Conservation (phyloP, 2,888 invertebrate species). For the Epinotia demarniana region DNA sequence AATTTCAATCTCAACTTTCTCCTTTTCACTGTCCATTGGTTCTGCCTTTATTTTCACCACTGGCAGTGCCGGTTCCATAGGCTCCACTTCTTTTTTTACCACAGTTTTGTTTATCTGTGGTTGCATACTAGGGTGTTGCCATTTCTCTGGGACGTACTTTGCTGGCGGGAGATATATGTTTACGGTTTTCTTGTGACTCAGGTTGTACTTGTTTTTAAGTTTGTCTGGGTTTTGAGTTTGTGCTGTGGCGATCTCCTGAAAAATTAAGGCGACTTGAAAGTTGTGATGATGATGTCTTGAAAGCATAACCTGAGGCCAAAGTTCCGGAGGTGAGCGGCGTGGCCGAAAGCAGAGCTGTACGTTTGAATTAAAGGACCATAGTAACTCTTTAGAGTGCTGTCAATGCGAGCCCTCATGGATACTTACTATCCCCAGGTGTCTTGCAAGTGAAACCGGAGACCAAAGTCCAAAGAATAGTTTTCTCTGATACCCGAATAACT, state of each 20-base stretch:
- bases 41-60: slow-evolving; percentile 43
- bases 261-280: slow-evolving; percentile 15
- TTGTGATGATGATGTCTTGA: too few species aligned
- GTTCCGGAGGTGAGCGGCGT: too few species aligned
- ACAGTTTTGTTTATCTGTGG: slow-evolving; percentile 10
- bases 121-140: background rate
- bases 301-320: too few species aligned
- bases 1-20: slow-evolving; percentile 28
- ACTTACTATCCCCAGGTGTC: too few species aligned
- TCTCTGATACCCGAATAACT: too few species aligned
- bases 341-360: too few species aligned
- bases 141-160: slow-evolving; percentile 20
- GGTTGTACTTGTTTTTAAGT: slow-evolving; percentile 13
- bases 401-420: too few species aligned
- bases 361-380: too few species aligned
- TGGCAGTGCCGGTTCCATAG: slow-evolving; percentile 32
- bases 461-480: too few species aligned
- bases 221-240: slow-evolving; percentile 38
- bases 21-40: slow-evolving; percentile 27
- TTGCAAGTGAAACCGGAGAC: too few species aligned
- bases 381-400: too few species aligned
- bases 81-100: slow-evolving; percentile 30
- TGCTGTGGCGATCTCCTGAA: slow-evolving; percentile 38
- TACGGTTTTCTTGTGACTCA: slow-evolving; percentile 29
- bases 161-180: slow-evolving; percentile 41